Evolutionary conservation across 2,888 invertebrate species (phyloP).

Genomic region (Elmis aenea): DNA sequence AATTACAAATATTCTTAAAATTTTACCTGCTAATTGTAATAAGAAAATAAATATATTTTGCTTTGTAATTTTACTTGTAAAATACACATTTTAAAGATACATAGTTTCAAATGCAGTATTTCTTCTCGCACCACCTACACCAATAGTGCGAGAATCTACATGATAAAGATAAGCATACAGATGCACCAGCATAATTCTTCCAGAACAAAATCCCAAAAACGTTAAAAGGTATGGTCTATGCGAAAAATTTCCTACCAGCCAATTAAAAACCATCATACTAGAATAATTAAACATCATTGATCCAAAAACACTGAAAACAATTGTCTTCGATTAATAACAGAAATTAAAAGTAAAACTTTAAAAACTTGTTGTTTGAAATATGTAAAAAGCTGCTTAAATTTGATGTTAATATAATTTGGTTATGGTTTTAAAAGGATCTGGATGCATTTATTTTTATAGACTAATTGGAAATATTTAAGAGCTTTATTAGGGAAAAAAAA

Average conservation of each 20-base stretch:
- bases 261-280: conserved; percentile 33
- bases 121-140: conserved; percentile 18
- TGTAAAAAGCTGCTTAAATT: too few species aligned
- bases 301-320: conserved; percentile 37
- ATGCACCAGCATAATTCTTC: conserved; percentile 39
- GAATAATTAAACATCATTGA: conserved; percentile 40
- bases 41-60: too few species aligned
- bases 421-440: too few species aligned
- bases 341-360: too few species aligned
- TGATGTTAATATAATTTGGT: too few species aligned
- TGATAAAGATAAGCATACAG: conserved; percentile 40
- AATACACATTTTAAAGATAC: conserved; percentile 21
- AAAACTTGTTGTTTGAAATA: too few species aligned
- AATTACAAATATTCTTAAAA: too few species aligned
- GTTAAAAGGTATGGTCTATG: conserved; percentile 27
- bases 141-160: conserved; percentile 34
- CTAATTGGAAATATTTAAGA: too few species aligned
- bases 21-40: too few species aligned
- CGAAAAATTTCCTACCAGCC: conserved; percentile 25
- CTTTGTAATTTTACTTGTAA: too few species aligned
- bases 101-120: conserved; percentile 30
- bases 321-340: not conserved
- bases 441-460: too few species aligned
- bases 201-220: conserved; percentile 34
- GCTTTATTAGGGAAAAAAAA: too few species aligned